phyloP scores from a whole-genome alignment of 2,113 vertebrate genomes.

The Calypte anna region DNA sequence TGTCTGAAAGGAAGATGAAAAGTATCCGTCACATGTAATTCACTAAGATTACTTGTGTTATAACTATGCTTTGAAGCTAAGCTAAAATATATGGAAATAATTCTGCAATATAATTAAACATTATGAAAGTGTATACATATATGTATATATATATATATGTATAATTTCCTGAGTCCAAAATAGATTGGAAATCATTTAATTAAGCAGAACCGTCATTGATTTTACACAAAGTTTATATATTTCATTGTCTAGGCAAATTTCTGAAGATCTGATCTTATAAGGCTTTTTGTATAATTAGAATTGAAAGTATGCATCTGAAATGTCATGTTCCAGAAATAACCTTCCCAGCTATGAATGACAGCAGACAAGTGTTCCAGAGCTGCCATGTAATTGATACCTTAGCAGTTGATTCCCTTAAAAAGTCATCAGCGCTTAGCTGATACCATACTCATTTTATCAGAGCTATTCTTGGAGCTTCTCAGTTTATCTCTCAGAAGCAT shows the following conservation, averaged over 20 bases:
- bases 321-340: slow-evolving; percentile 91
- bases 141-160: no score
- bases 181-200: not conserved
- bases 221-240: not conserved
- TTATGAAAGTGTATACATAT: not conserved
- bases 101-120: slow-evolving; percentile 21
- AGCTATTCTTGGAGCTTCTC: slow-evolving; percentile 91
- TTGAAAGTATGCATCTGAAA: slow-evolving; percentile 80
- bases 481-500: slow-evolving; percentile 78
- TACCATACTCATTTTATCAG: slow-evolving; percentile 88
- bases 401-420: slow-evolving; percentile 98
- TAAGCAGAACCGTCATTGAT: not conserved
- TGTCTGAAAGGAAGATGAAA: not conserved
- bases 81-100: not conserved
- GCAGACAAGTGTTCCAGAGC: slow-evolving; percentile 93
- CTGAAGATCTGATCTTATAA: slow-evolving; percentile 62
- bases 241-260: slow-evolving; percentile 11
- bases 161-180: not conserved
- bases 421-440: slow-evolving; percentile 88
- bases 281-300: slow-evolving; percentile 75
- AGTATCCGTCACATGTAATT: not conserved
- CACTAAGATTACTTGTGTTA: not conserved
- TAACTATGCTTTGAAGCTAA: not conserved
- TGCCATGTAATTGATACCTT: slow-evolving; percentile 87
- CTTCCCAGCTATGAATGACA: slow-evolving; percentile 86